phyloP scores from a whole-genome alignment of 92 coral and sea anemone species.

The Phymanthus crucifer region DNA sequence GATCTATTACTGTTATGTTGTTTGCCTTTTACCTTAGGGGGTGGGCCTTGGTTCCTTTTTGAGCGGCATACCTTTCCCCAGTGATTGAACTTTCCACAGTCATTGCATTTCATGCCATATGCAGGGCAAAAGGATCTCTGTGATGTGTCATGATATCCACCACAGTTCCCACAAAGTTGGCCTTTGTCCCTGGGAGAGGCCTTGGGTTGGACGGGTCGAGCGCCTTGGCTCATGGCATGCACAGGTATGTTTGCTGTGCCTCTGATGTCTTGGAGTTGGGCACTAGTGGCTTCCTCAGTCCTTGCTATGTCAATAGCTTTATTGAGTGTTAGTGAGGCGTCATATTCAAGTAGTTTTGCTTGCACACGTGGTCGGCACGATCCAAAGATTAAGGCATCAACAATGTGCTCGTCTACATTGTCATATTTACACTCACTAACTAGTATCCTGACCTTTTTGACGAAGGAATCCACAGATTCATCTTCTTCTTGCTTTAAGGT shows the following conservation, averaged over 20 bases:
- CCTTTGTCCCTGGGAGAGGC: neutral
- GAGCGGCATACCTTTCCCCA: constrained; percentile 59
- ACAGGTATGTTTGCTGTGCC: constrained; percentile 9
- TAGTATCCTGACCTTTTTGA: constrained; percentile 61
- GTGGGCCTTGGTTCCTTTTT: constrained; percentile 9
- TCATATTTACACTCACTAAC: constrained; percentile 58
- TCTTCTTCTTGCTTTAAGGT: constrained; percentile 47
- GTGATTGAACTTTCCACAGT: constrained; percentile 45
- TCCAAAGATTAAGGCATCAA: constrained; percentile 54
- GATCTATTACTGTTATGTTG: constrained; percentile 4
- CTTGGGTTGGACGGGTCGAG: neutral
- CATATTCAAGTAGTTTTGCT: constrained; percentile 37
- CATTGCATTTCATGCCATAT: constrained; percentile 16
- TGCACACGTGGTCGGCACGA: constrained; percentile 51
- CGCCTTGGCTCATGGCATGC: constrained; percentile 19
- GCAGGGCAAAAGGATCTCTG: constrained; percentile 49
- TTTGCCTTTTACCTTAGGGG: neutral
- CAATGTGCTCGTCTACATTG: constrained; percentile 43
- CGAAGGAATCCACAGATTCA: constrained; percentile 57
- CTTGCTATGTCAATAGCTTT: constrained; percentile 56
- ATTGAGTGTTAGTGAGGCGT: constrained; percentile 6
- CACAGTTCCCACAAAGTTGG: constrained; percentile 50
- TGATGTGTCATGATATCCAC: constrained; percentile 25
- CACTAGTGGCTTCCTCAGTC: constrained; percentile 50
- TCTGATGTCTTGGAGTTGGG: constrained; percentile 44